Evolutionary conservation across 2,797 vertebrate genomes (phyloP), one percentile per base, ranked within the genome.

Genomic region (Trachurus trachurus): DNA sequence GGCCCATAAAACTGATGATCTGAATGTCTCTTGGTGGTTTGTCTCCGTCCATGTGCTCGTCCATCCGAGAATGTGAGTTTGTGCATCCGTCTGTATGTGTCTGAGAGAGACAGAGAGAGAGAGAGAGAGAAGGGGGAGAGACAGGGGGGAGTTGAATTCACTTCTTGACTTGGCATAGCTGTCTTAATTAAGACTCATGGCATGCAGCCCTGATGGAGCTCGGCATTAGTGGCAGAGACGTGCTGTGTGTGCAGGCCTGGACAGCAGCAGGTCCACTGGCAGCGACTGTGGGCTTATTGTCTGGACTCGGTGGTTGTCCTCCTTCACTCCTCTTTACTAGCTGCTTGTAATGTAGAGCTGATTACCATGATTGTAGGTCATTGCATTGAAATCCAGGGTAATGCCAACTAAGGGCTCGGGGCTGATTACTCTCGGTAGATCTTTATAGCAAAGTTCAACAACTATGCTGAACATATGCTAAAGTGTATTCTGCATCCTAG

Each of bases 161-260:
- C 87, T 89, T 89, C 74, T 89, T 87, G 88, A 92, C 88, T 91
- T 87, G 71, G 82, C 84, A 82, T 86, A 81, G 79, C 80, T 31
- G 75, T 85, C 86, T 91, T 91, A 89, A 92, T 92, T 88, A 90
- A 87, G 84, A 84, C 82, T 76, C 83, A 56, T 86, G 89, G 86
- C 88, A 88, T 84, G 87, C 76, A 47, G 88, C 82, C 84, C 80
- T 37, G 76, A 80, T 78, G 82, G 85, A 81, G 85, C 77, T 68
- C 39, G 2, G 85, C 71, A 59, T 85, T 87, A 81, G 89, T 66
- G 59, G 85, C 81, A 66, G 80, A 74, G 84, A 72, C 84, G 44
- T 86, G 87, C 85, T 88, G 91, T 80, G 82, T 81, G 78, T 71
- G 80, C 78, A 64, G 85, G 69, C 65, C 75, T 62, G 71, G 76